Percentiles rank a stretch among this genome's conserved stretches.
Evolutionary conservation across 2,888 invertebrate species (phyloP).

Genomic region (Drosophila koepferae): DNA sequence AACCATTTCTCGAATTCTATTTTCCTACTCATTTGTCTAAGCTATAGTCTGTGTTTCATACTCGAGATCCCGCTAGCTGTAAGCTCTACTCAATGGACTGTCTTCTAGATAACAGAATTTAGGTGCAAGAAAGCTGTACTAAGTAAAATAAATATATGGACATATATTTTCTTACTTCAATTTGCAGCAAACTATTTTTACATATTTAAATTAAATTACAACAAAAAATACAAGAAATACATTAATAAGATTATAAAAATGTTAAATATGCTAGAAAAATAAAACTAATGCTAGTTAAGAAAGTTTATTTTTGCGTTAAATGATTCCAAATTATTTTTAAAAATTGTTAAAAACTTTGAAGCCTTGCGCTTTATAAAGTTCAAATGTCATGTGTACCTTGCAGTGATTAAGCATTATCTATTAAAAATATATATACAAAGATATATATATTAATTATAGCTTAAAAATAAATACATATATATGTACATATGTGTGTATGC

Average conservation of each 20-base stretch:
- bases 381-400: constrained; percentile 78
- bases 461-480: background rate
- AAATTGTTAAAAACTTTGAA: constrained; percentile 67
- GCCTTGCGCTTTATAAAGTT: constrained; percentile 46
- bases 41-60: background rate
- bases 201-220: constrained; percentile 4
- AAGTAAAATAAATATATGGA: constrained; percentile 21
- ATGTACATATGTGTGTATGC: constrained; percentile 15
- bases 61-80: constrained; percentile 28
- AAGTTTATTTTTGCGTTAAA: constrained; percentile 55
- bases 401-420: constrained; percentile 40
- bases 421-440: constrained; percentile 21
- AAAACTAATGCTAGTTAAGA: constrained; percentile 27
- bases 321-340: constrained; percentile 58
- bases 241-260: background rate
- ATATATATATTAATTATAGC: background rate
- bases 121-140: constrained; percentile 51
- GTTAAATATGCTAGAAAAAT: constrained; percentile 6
- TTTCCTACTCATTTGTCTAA: background rate
- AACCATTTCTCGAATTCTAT: background rate
- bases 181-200: constrained; percentile 58
- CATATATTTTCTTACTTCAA: constrained; percentile 68
- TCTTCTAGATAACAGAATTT: constrained; percentile 81
- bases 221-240: background rate
- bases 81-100: constrained; percentile 78